Conservation (phyloP, 2,888 invertebrate species). For the Dryococelus australis region DNA sequence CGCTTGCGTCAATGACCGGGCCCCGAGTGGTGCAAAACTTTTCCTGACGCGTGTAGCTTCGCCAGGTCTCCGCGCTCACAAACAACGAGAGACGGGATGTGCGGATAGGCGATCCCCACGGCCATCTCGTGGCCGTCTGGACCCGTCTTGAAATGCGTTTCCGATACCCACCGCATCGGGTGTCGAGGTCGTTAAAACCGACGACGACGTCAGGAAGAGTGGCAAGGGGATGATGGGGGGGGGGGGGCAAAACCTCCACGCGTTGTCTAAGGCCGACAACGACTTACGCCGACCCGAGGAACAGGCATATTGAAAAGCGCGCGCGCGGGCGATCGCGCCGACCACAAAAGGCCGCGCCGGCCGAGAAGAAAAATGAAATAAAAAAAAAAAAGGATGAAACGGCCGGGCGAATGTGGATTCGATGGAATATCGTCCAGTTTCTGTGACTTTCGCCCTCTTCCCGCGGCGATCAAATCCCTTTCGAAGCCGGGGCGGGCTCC, state of each 20-base stretch:
- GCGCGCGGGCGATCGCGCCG: not conserved
- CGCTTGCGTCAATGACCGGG: too few relatives aligned
- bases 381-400: not conserved
- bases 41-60: too few relatives aligned
- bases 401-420: slow-evolving; percentile 6
- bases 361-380: not conserved
- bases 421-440: not conserved
- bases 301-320: not conserved
- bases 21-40: too few relatives aligned
- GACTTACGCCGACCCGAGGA: too few relatives aligned
- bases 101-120: not conserved
- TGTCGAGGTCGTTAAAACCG: not conserved
- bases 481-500: not conserved
- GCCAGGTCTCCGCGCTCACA: too few relatives aligned
- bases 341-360: not conserved
- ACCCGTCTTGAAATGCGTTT: not conserved
- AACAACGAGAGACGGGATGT: not conserved
- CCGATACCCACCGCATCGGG: slow-evolving; percentile 8
- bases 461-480: not conserved
- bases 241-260: too few relatives aligned
- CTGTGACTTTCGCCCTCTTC: not conserved
- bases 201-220: too few relatives aligned
- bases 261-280: too few relatives aligned
- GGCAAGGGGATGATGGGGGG: too few relatives aligned
- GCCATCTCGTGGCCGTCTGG: not conserved